Conservation (phyloP, 2,888 invertebrate species). For the Scaptomyza parva region DNA sequence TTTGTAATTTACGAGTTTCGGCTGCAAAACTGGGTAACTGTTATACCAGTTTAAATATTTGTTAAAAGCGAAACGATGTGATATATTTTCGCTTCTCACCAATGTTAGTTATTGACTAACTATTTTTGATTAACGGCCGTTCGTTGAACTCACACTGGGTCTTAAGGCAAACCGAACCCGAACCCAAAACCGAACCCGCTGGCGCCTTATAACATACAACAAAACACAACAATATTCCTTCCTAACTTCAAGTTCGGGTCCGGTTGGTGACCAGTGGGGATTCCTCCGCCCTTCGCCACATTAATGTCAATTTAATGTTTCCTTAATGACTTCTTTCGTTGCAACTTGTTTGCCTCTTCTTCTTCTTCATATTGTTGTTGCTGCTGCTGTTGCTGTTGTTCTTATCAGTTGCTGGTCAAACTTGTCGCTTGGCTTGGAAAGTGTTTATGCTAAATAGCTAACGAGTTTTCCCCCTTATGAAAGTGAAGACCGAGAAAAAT, state of each 20-base stretch:
- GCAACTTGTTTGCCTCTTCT: constrained; percentile 57
- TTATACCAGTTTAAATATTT: constrained; percentile 71
- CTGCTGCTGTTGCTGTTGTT: constrained; percentile 48
- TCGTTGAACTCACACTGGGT: constrained; percentile 50
- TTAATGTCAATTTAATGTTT: constrained; percentile 84
- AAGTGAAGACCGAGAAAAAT: constrained; percentile 37
- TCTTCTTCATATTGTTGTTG: constrained; percentile 21
- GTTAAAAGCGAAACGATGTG: constrained; percentile 67
- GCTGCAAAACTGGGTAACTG: constrained; percentile 73
- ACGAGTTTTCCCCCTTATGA: constrained; percentile 67
- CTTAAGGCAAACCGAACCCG: constrained; percentile 19
- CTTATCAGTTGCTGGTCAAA: constrained; percentile 77
- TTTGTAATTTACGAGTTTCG: constrained; percentile 66
- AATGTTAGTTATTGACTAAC: constrained; percentile 61
- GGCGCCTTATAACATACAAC: constrained; percentile 18
- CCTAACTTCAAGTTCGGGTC: not conserved
- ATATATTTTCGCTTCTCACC: constrained; percentile 21
- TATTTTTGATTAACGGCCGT: constrained; percentile 69
- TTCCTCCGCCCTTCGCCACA: constrained; percentile 40
- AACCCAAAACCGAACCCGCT: constrained; percentile 6
- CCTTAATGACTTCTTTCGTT: constrained; percentile 81
- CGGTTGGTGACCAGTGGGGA: constrained; percentile 36
- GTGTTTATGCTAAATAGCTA: constrained; percentile 80
- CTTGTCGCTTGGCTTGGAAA: constrained; percentile 74
- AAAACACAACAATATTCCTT: constrained; percentile 1